Evolutionary conservation across 2,888 invertebrate genomes (phyloP).

Genomic region (Anodontia alba): DNA sequence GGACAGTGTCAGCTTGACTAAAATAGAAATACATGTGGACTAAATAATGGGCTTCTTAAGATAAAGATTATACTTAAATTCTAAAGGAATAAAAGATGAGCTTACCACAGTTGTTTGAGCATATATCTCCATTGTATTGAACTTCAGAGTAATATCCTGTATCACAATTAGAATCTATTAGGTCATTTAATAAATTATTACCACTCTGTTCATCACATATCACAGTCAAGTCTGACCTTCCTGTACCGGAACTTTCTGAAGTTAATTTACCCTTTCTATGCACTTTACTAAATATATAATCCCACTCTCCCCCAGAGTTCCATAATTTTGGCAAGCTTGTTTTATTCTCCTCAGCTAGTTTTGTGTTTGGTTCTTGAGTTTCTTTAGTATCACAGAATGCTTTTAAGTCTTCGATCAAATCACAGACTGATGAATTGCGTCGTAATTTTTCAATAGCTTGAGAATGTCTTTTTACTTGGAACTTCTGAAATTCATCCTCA

Average conservation of each 20-base stretch:
- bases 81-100: not conserved
- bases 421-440: constrained; percentile 74
- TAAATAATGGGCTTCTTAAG: too few relatives aligned
- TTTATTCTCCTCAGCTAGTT: constrained; percentile 23
- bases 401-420: constrained; percentile 78
- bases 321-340: constrained; percentile 62
- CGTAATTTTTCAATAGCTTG: constrained; percentile 66
- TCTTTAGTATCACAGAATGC: constrained; percentile 77
- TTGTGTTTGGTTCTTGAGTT: constrained; percentile 31
- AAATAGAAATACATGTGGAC: too few relatives aligned
- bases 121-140: constrained; percentile 38
- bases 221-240: constrained; percentile 54
- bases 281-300: constrained; percentile 75
- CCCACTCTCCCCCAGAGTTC: constrained; percentile 79
- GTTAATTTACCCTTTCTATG: constrained; percentile 65
- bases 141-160: constrained; percentile 56
- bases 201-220: constrained; percentile 63
- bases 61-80: too few relatives aligned
- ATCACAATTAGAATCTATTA: constrained; percentile 54
- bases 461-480: constrained; percentile 74
- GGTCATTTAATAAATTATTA: constrained; percentile 55
- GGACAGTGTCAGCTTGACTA: too few relatives aligned
- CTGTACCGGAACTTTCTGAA: constrained; percentile 57
- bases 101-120: not conserved
- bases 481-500: constrained; percentile 78